These are phyloP conservation scores for Oreochromis niloticus DNA, from an alignment of 2,113 vertebrate species.

Conservation along the genomic window DNA sequence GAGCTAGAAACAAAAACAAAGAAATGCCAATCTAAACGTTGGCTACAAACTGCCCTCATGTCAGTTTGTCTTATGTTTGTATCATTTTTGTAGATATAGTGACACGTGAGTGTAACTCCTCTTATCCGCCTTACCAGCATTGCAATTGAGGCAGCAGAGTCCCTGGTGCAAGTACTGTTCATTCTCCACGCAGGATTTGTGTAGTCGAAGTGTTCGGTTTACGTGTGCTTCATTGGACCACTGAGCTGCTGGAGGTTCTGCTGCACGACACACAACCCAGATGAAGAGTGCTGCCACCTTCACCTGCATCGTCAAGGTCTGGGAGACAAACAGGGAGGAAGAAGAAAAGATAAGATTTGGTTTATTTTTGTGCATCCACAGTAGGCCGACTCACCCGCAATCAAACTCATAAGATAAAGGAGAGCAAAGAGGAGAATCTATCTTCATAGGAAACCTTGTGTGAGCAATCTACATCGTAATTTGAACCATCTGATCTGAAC, in stretches of 20 bases:
- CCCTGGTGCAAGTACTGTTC: slow-evolving; percentile 65
- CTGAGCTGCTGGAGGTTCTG: slow-evolving; percentile 42
- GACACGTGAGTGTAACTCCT: background rate
- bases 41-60: background rate
- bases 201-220: slow-evolving; percentile 56
- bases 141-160: slow-evolving; percentile 74
- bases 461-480: slow-evolving; percentile 70
- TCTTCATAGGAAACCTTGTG: slow-evolving; percentile 68
- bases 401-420: background rate
- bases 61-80: background rate
- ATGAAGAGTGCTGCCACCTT: slow-evolving; percentile 16
- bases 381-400: background rate
- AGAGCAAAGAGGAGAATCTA: slow-evolving; percentile 45
- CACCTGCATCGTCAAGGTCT: slow-evolving; percentile 30
- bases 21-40: background rate
- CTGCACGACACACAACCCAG: slow-evolving; percentile 27
- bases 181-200: slow-evolving; percentile 63
- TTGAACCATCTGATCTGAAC: slow-evolving; percentile 73
- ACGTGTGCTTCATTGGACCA: slow-evolving; percentile 28
- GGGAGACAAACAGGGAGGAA: background rate
- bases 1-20: background rate
- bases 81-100: background rate
- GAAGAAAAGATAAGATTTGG: background rate
- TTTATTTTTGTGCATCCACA: background rate
- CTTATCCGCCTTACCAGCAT: slow-evolving; percentile 63